phyloP scores from a whole-genome alignment of 2,888 invertebrate species.

The Strigamia crassipes region DNA sequence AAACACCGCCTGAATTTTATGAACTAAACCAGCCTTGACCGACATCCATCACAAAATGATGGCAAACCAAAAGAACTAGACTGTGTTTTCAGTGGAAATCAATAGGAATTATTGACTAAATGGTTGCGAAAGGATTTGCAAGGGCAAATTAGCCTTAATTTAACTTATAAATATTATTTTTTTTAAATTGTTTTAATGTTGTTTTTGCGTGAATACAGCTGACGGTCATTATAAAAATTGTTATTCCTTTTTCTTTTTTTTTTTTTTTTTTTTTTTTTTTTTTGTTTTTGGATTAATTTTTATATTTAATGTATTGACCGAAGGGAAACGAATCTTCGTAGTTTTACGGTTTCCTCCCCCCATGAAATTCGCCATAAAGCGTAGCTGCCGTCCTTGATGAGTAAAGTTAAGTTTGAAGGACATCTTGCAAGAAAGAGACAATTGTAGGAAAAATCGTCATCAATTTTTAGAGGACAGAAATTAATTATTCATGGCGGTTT shows the following conservation, averaged over 20 bases:
- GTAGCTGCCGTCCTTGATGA: slow-evolving; percentile 36
- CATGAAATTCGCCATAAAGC: slow-evolving; percentile 26
- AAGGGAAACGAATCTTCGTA: background rate
- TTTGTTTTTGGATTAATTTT: background rate
- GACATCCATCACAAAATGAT: slow-evolving; percentile 35
- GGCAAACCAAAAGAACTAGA: slow-evolving; percentile 10
- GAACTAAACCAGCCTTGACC: slow-evolving; percentile 42
- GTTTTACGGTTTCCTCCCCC: background rate
- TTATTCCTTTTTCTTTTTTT: too few relatives aligned
- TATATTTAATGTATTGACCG: slow-evolving; percentile 2
- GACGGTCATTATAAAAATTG: background rate
- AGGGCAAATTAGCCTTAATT: background rate
- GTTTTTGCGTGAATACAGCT: slow-evolving; percentile 4
- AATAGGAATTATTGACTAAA: slow-evolving; percentile 25
- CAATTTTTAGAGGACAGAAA: slow-evolving; percentile 20
- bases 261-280: too few relatives aligned
- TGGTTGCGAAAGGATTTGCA: background rate
- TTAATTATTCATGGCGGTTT: slow-evolving; percentile 10
- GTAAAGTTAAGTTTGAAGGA: slow-evolving; percentile 35
- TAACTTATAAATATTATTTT: too few relatives aligned
- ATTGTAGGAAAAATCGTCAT: slow-evolving; percentile 23
- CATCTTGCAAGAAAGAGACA: slow-evolving; percentile 33
- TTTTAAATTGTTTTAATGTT: background rate
- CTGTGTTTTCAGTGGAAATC: slow-evolving; percentile 18
- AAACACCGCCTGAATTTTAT: slow-evolving; percentile 40